Evolutionary conservation across 2,797 vertebrate species (phyloP).

Genomic region (Centropyge bicolor): DNA sequence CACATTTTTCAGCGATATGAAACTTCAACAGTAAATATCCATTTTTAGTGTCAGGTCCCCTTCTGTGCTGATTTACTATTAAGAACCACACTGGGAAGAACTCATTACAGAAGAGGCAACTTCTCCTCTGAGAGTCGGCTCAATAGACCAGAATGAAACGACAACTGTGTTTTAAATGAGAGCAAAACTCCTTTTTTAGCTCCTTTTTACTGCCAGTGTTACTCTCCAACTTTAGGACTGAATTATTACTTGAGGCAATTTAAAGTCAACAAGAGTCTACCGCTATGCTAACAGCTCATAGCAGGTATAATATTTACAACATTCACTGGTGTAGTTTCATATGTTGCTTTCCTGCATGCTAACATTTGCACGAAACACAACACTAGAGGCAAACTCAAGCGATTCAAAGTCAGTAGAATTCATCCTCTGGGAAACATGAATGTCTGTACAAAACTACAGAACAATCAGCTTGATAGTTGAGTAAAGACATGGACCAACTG

Average conservation of each 20-base stretch:
- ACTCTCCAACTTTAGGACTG: neutral
- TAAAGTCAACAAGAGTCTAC: neutral
- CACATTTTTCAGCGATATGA: slow-evolving; percentile 5
- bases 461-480: no score
- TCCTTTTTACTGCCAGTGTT: neutral
- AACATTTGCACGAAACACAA: no score
- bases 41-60: slow-evolving; percentile 20
- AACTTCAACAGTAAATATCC: slow-evolving; percentile 28
- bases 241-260: neutral
- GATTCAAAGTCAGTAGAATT: no score
- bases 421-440: no score
- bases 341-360: no score
- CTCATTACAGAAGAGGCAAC: slow-evolving; percentile 3
- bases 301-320: no score
- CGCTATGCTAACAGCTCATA: neutral
- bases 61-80: slow-evolving; percentile 15
- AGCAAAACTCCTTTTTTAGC: neutral
- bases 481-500: no score
- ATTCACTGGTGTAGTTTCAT: no score
- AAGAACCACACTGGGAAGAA: neutral
- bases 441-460: no score
- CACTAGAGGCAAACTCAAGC: no score
- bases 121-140: slow-evolving; percentile 6
- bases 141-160: neutral
- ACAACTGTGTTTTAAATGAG: slow-evolving; percentile 6